Base-by-base conservation (phyloP, 2,113 vertebrate genomes). In the Solea senegalensis region DNA sequence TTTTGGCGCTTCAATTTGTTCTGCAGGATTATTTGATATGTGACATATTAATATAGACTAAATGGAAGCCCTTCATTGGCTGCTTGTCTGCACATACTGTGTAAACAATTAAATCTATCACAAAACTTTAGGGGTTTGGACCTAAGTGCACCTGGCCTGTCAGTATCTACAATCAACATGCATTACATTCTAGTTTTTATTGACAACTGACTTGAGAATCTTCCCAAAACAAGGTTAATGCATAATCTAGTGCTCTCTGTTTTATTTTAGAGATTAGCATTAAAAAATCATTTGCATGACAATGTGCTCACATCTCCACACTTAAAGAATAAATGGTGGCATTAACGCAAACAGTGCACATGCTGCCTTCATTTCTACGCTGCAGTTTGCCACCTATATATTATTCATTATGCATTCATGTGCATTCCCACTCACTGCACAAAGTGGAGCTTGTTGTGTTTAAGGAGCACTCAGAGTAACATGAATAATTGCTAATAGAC, bases 261-360 rank as follows among this genome's bases (percentile, higher is more conserved):
- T 84, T 76, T 54, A 80, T 76, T 61, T 58, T 50, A 9, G 27
- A 0, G 52, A 65, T 69, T 74, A 75, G 65, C 66, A 63, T 55
- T n/a, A 53, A 58, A 40, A 62, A 52, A 82, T 21, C 75, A 86
- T 90, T 90, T 89, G 77, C 86, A 86, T 85, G 72, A 72, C 74
- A 86, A 81, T 82, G 54, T 44, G 65, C 48, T 78, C 79, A 85
- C 61, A 65, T 88, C 61, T 45, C 73, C 58, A 56, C 46, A 56
- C 75, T 58, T 48, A 65, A 72, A 75, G 85, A 72, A n/a, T 71
- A 70, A 80, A 77, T 73, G 57, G 57, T 15, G 14, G 26, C 72
- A 76, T 81, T 81, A 79, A 79, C 54, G 15, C 50, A 67, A 70
- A n/a, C 34, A 10, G 27, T 2, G 2, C 1, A 62, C 72, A 44